phyloP scores from a whole-genome alignment of 2,797 vertebrate genomes.

The Mus caroli region DNA sequence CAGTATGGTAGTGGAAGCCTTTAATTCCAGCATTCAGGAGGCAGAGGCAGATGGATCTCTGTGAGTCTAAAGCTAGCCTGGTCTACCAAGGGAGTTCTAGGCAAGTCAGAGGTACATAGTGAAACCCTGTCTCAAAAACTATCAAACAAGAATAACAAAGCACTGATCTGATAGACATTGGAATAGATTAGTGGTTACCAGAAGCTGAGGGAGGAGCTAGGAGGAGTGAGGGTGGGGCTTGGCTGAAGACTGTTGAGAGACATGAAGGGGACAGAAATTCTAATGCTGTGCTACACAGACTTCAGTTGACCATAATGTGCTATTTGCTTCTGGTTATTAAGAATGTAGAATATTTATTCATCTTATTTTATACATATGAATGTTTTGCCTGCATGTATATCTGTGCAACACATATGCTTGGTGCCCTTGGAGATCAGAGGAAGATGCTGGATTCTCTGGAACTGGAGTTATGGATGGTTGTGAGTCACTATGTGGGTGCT shows the following conservation, averaged over 20 bases:
- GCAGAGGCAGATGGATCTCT: neutral
- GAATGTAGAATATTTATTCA: neutral
- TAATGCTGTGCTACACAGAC: neutral
- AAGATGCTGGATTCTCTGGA: neutral
- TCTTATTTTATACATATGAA: neutral
- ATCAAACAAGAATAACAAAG: neutral
- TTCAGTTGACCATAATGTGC: neutral
- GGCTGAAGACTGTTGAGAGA: neutral
- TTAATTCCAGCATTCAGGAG: neutral
- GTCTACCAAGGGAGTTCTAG: neutral
- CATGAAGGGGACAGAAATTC: neutral
- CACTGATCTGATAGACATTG: neutral
- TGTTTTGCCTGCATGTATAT: neutral
- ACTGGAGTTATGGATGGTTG: neutral
- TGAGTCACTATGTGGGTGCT: neutral
- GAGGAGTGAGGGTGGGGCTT: neutral
- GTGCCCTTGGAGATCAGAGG: neutral
- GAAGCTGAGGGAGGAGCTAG: neutral
- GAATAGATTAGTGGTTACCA: neutral
- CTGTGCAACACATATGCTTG: neutral
- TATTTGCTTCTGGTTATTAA: neutral
- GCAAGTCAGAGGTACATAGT: neutral
- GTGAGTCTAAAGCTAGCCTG: neutral
- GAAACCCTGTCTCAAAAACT: neutral
- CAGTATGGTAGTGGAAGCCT: neutral